A percentile compares a stretch with the other conserved stretches of the same genome.
Conservation (phyloP, 2,888 invertebrate species). For the Podabrus alpinus region DNA sequence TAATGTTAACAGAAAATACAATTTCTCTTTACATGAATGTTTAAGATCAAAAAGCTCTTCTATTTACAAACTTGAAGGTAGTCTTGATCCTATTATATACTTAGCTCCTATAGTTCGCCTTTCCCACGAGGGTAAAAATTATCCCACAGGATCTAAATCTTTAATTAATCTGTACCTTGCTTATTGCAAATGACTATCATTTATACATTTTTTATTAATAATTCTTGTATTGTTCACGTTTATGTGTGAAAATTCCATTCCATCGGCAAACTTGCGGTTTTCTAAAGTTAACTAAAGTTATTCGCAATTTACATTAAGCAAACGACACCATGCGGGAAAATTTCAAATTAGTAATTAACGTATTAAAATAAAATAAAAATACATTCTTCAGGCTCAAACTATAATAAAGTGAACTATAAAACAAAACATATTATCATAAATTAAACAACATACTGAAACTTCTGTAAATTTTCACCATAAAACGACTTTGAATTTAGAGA, state of each 20-base stretch:
- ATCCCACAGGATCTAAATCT: background rate
- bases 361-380: no score
- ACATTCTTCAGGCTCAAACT: no score
- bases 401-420: no score
- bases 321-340: no score
- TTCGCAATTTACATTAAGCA: no score
- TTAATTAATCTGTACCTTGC: background rate
- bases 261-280: background rate
- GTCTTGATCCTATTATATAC: background rate
- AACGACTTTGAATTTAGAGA: no score
- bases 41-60: background rate
- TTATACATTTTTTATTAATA: background rate
- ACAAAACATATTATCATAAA: no score
- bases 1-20: background rate
- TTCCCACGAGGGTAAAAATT: background rate
- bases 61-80: background rate
- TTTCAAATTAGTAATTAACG: no score
- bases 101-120: background rate
- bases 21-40: background rate
- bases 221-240: no score
- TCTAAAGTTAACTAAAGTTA: background rate
- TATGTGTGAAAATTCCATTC: background rate
- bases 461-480: no score
- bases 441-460: no score
- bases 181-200: background rate